Conservation (phyloP, 2,797 vertebrate genomes). For the Macrochelys suwanniensis region DNA sequence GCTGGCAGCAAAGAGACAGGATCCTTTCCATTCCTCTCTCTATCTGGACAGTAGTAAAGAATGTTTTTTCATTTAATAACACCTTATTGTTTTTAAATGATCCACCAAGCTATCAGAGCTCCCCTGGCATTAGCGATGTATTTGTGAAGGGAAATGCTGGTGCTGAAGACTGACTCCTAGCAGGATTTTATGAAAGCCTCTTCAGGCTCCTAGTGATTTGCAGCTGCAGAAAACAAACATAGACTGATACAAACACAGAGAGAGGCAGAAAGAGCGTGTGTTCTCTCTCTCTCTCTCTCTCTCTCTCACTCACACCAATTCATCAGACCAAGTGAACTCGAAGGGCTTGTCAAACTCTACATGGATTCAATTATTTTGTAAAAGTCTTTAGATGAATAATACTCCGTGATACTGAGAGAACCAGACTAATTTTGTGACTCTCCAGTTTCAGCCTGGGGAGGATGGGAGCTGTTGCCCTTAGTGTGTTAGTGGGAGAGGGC, state of each 20-base stretch:
- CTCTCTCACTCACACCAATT: conserved; percentile 75
- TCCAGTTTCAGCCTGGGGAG: not conserved
- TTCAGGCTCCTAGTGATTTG: conserved; percentile 74
- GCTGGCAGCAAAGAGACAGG: conserved; percentile 47
- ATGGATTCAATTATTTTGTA: conserved; percentile 58
- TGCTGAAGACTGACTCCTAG: conserved; percentile 39
- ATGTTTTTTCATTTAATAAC: conserved; percentile 49
- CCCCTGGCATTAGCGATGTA: conserved; percentile 57
- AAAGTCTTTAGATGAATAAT: conserved; percentile 67
- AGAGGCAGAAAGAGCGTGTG: conserved; percentile 34
- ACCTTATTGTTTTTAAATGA: conserved; percentile 71
- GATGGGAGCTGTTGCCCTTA: not conserved
- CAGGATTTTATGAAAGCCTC: conserved; percentile 77
- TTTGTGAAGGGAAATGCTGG: conserved; percentile 60
- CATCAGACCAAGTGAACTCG: conserved; percentile 76
- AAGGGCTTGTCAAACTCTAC: conserved; percentile 77
- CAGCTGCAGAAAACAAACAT: conserved; percentile 73
- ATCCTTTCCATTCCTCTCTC: conserved; percentile 63
- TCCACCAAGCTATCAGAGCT: conserved; percentile 56
- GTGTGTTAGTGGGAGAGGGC: not conserved
- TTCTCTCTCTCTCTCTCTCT: not conserved
- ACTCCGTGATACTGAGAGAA: not conserved
- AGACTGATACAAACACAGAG: conserved; percentile 56
- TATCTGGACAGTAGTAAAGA: not conserved
- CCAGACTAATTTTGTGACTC: conserved; percentile 37